A percentile compares a stretch with the other conserved stretches of the same genome.
phyloP scores from a whole-genome alignment of 2,113 vertebrate genomes.

The Sakesphorus luctuosus region DNA sequence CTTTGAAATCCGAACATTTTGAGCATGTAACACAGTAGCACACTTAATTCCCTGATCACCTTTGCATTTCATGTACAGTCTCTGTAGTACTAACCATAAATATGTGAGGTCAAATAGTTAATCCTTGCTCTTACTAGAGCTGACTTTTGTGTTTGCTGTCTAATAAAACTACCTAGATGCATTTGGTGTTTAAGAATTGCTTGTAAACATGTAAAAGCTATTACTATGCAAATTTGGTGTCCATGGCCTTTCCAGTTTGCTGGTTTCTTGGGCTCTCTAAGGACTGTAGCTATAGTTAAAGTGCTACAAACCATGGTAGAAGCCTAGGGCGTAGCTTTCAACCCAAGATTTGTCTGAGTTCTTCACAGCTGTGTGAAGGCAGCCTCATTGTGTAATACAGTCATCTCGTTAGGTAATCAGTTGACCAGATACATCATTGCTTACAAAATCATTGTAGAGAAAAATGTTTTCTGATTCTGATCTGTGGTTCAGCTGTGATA shows the following conservation, averaged over 20 bases:
- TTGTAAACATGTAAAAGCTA: background rate
- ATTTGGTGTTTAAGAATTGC: background rate
- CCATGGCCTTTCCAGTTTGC: background rate
- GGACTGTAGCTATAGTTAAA: background rate
- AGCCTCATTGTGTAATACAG: background rate
- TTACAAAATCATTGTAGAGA: background rate
- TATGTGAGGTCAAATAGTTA: background rate
- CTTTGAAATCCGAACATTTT: background rate
- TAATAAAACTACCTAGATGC: background rate
- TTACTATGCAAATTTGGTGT: background rate
- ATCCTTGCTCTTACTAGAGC: background rate
- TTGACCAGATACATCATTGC: constrained; percentile 31
- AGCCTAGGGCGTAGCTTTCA: background rate
- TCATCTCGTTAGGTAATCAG: background rate
- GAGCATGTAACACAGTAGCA: background rate
- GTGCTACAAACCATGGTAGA: background rate
- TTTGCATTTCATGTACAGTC: background rate
- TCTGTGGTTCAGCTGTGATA: constrained; percentile 15
- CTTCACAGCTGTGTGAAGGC: constrained; percentile 5
- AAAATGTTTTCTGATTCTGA: background rate
- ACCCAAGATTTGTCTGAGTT: background rate
- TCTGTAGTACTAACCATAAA: background rate
- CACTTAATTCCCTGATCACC: background rate
- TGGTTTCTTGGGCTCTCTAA: background rate
- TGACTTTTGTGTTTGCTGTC: background rate